Conservation (phyloP, 2,797 vertebrate species). For the Chelonia mydas region DNA sequence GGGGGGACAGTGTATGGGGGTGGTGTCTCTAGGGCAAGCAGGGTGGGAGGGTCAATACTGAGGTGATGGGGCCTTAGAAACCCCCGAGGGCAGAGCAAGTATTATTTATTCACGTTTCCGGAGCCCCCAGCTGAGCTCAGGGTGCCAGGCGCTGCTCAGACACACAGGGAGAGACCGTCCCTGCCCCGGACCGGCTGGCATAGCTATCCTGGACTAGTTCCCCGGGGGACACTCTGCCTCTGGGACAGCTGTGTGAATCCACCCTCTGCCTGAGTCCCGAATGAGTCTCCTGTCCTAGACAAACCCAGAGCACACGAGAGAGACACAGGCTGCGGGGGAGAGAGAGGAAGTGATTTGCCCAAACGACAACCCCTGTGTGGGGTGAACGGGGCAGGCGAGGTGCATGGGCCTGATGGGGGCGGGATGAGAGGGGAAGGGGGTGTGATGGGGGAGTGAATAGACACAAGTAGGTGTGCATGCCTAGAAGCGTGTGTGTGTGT, state of each 20-base stretch:
- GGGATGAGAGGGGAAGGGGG: neutral
- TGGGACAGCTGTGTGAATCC: neutral
- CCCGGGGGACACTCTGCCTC: no score
- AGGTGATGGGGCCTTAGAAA: no score
- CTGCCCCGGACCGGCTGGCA: neutral
- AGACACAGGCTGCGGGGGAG: no score
- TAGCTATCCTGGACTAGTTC: no score
- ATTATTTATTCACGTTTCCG: neutral
- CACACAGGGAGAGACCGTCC: neutral
- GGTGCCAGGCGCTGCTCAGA: no score
- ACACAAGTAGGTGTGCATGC: fast-evolving
- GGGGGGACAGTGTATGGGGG: no score
- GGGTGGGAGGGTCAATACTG: no score
- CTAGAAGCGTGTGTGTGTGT: fast-evolving
- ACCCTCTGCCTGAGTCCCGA: neutral
- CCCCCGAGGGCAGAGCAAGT: neutral
- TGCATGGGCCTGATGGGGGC: neutral
- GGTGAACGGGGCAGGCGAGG: neutral
- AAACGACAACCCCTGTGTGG: neutral
- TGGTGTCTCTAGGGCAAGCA: neutral
- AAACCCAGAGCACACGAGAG: no score
- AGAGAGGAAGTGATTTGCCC: no score
- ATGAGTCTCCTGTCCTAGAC: neutral
- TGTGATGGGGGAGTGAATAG: no score
- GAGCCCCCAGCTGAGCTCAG: neutral